These are phyloP conservation scores for Zaprionus bogoriensis DNA, from an alignment of 2,888 invertebrate species.

Conservation along the genomic window DNA sequence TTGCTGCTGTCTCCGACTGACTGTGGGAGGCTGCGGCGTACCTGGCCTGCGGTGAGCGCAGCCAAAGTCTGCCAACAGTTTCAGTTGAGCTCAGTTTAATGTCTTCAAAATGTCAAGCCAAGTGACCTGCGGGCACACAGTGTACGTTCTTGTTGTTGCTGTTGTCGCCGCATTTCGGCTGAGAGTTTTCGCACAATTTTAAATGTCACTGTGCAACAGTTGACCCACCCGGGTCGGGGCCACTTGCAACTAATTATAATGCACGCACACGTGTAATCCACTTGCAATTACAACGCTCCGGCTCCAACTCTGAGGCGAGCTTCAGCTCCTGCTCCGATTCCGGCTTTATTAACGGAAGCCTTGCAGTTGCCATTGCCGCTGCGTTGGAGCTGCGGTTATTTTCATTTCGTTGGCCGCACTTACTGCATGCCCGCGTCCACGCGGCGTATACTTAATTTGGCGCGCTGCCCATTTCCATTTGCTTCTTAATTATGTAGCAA, in stretches of 20 bases:
- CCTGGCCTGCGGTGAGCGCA: constrained; percentile 52
- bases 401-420: constrained; percentile 26
- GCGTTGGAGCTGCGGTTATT: constrained; percentile 21
- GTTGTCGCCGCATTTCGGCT: constrained; percentile 4
- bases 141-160: constrained; percentile 18
- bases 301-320: background rate
- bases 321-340: background rate
- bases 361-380: too few species aligned
- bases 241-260: constrained; percentile 29
- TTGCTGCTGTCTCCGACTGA: constrained; percentile 21
- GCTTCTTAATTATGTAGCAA: constrained; percentile 57
- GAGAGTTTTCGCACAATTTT: background rate
- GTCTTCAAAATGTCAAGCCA: constrained; percentile 66
- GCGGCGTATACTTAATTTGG: constrained; percentile 52
- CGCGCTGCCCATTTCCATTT: constrained; percentile 33
- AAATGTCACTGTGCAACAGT: constrained; percentile 10
- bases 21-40: constrained; percentile 16
- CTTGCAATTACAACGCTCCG: constrained; percentile 28
- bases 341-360: constrained; percentile 38
- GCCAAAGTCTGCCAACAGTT: constrained; percentile 50
- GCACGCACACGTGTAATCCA: constrained; percentile 36
- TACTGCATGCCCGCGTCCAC: constrained; percentile 23
- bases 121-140: constrained; percentile 41
- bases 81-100: constrained; percentile 66
- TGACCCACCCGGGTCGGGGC: constrained; percentile 7